Evolutionary conservation across 2,113 vertebrate species (phyloP), one percentile per base, ranked within the genome.

Genomic region (Cardinalis cardinalis): DNA sequence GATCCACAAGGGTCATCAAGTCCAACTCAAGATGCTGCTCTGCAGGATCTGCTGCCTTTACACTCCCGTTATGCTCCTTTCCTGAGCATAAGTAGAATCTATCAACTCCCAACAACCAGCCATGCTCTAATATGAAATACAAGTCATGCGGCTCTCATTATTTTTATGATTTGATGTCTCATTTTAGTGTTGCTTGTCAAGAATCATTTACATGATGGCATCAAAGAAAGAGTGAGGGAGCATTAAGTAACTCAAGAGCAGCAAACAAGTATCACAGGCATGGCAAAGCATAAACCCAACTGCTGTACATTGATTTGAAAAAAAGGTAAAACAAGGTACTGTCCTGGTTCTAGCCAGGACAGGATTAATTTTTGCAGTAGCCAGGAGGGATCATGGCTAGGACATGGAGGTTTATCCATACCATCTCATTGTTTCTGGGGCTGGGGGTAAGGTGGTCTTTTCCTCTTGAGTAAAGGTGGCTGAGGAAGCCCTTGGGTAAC

Each of bases 1-100:
- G 34, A 18, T 40, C 29, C 56, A 61, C 48, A 29, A 18, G 40
- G 48, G 20, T 31, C 28, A 38, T 1, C 0, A 0, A 31, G 18
- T 40, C 31, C 84, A 34, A 0, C 6, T 34, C 20, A 55, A 40
- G 34, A 7, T 12, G 55, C 18, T 4, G 4, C 7, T 3, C 73
- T 84, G 51, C 41, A 53, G 34, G 41, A 61, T 21, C 44, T 69
- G 38, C 38, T 89, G 31, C 61, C 56, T 58, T 81, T 59, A 55
- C 26, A 7, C 15, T 48, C 8, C 40, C 9, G 26, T 70, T 23
- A 25, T 41, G 19, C 19, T 78, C 70, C 58, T 59, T 34, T 34
- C 40, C 43, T 53, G 56, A 84, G 24, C 38, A 38, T 38, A 38
- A 38, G 38, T 38, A 10, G 40, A 61, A 70, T 4, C n/a, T 44